Base-by-base conservation (phyloP, 2,888 invertebrate genomes). In the Charanyca ferruginea region DNA sequence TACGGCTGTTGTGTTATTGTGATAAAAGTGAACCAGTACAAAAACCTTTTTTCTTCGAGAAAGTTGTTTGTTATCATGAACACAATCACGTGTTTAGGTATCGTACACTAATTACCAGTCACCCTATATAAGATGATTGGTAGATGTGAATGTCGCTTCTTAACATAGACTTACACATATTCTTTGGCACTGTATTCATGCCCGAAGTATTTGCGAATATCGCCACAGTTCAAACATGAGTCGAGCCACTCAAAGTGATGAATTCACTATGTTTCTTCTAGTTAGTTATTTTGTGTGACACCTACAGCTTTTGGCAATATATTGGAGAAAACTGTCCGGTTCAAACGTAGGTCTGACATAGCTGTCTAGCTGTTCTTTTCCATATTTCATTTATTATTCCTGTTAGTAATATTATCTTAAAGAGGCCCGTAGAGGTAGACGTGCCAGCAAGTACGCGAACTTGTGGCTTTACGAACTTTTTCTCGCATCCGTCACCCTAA, bases 301-400 rank as follows among this genome's bases (percentile, higher is more conserved):
- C 54, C 74, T 73, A 73, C 51, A 47, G n/a, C 22, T 66, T 47
- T 53, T 70, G 74, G 67, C 74, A 73, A 20, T 51, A 13, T 54
- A 41, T 28, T 72, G n/a, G 51, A 61, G 41, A 28, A 61, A 28
- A 22, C 49, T 48, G 60, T 68, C 41, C 13, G 16, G 16, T 28
- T 20, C 44, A 58, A 47, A 54, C 22, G 16, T 5, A 38, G n/a
- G 2, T 18, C 41, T 60, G 51, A 60, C 22, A 42, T 47, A 38
- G 22, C 28, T 2, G 41, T 59, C 49, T 42, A 22, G 22, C 8
- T 25, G 32, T 55, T 51, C n/a, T 8, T 13, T 25, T 35, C 22
- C 41, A 74, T 67, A 54, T 54, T 35, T 66, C 45, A 51, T 20
- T n/a, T 22, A 6, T 25, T 51, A 48, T 54, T 44, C 22, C 2